Conservation (phyloP, 2,888 invertebrate genomes). For the Agriopis marginaria region DNA sequence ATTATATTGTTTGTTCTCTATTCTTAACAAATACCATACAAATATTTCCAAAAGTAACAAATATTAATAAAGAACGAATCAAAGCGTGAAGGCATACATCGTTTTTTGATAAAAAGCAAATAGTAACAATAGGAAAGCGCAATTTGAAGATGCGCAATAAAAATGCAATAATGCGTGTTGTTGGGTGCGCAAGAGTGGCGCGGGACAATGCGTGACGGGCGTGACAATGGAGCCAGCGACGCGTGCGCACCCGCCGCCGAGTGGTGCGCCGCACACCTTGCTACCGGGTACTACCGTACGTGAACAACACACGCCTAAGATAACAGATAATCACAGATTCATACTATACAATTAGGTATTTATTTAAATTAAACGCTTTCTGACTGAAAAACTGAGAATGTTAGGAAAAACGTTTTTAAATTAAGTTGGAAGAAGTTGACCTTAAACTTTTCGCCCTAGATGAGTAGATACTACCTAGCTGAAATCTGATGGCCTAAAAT, state of each 20-base stretch:
- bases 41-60: conserved; percentile 48
- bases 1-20: conserved; percentile 49
- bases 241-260: conserved; percentile 61
- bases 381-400: too few species aligned
- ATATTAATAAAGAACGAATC: conserved; percentile 71
- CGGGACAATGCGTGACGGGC: conserved; percentile 74
- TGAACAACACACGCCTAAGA: conserved; percentile 16
- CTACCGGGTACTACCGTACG: conserved; percentile 45
- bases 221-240: conserved; percentile 76
- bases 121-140: conserved; percentile 70
- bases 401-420: too few species aligned
- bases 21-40: conserved; percentile 34
- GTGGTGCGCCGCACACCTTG: conserved; percentile 67
- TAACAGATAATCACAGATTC: conserved; percentile 5
- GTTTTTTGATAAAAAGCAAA: conserved; percentile 77
- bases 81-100: conserved; percentile 84
- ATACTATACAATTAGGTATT: background rate
- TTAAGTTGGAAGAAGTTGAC: too few species aligned
- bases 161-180: conserved; percentile 79
- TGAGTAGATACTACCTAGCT: too few species aligned
- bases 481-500: too few species aligned
- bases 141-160: conserved; percentile 83
- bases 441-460: too few species aligned
- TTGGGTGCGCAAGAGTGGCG: conserved; percentile 67
- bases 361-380: background rate